Base-by-base conservation (phyloP, 2,113 vertebrate species). In the Pleuronectes platessa region DNA sequence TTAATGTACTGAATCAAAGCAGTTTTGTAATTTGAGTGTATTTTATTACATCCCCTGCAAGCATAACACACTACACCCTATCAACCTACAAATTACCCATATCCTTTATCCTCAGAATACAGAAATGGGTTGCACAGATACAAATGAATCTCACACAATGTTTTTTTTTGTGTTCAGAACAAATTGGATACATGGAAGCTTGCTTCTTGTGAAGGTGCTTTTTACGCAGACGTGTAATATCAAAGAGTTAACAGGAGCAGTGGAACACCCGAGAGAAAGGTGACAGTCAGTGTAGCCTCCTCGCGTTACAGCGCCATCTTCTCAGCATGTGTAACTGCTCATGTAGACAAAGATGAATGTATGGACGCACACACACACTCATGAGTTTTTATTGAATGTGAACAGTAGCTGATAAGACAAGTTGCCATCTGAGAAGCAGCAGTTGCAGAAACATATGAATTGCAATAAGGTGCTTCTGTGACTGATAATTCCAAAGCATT, bases 241-340 rank as follows among this genome's bases (percentile, higher is more conserved):
- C 73, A 78, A 83, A 78, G 80, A 77, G 61, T 71, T 51, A 17
- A 51, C 47, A 51, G 40, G 40, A 42, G 40, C 12, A 13, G 40
- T 42, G 40, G 12, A 71, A 58, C 61, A 31, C 18, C 47, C 49
- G 61, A 74, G 62, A 74, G 65, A 82, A n/a, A 54, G 66, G 71
- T 67, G 75, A 45, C 59, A 54, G 63, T 54, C 14, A n/a, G 65
- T 61, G 76, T 40, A 1, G 23, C 13, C 66, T 78, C 24, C 67
- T 90, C 76, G 13, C 61, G 61, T 90, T 90, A 60, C 87, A 72
- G 49, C 62, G 83, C 68, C 72, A 74, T 79, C 79, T 76, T 70
- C 61, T 68, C 40, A 35, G 3, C 11, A 11, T 67, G 65, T 45
- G 86, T 81, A 40, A 42, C 86, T 37, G 23, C 75, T 72, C 58